Evolutionary conservation across 2,888 invertebrate species (phyloP), one percentile per base, ranked within the genome.

Genomic region (Oxycera nigricornis): DNA sequence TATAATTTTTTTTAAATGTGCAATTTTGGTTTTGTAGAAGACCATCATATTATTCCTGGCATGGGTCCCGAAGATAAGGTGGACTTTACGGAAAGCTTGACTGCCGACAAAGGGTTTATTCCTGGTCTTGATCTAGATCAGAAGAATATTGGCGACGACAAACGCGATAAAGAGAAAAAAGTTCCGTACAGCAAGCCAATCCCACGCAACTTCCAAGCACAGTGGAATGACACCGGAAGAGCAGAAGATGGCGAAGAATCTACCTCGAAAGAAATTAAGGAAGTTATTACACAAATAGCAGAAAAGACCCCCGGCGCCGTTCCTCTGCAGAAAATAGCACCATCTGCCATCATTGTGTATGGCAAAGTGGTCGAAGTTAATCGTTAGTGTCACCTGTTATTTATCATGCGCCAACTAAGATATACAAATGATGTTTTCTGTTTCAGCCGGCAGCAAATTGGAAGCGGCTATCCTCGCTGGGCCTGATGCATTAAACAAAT

Each of bases 41-140:
- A 95, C 83, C 91, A 92, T 73, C 90, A 93, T 1, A 87, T 91
- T 26, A 94, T 97, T 82, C 97, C 97, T 77, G 98, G 98, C 70
- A 97, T 98, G 97, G 98, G 98, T n/a, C 94, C 97, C 26, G 97
- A 98, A 85, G 96, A 97, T 82, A 94, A 94, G 83, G 92, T 96
- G 0, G 93, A 94, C 81, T 89, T 91, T 82, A 90, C 90, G 68
- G 88, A 90, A 73, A 87, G 89, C 76, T 86, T 89, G 76, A 91
- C 90, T 79, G 89, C 89, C 39, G 86, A 87, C 59, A 86, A 85
- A 75, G 87, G 87, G 70, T 87, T 86, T 68, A 96, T 96, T 84
- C 96, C 96, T 65, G 96, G 96, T 52, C 86, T 96, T 74, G 96
- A 96, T 85, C 89, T 95, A 80, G 94, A 94, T 82, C 88, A 89